Evolutionary conservation across 1,140 invertebrate species (phyloP), one percentile per base, ranked within the genome.

Genomic region (Heliconius eleuchia): DNA sequence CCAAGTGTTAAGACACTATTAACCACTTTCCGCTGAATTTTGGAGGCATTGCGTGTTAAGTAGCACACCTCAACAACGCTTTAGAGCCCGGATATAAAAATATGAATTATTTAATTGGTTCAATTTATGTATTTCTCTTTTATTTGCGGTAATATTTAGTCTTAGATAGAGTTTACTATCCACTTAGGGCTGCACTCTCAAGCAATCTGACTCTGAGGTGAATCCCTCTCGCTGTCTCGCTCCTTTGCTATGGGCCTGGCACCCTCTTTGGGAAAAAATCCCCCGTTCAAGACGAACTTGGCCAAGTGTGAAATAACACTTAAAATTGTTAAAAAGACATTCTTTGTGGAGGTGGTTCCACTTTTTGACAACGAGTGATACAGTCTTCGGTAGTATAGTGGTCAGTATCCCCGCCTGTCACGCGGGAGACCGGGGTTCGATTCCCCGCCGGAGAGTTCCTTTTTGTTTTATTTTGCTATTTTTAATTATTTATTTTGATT

Each of bases 161-260:
- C 96, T 97, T 97, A 96, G 96, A 97, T 97, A 96, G 96, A 97
- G 96, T 97, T 97, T 97, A 97, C 96, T 96, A 96, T 97, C 96
- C 95, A 92, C 96, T 97, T 97, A 95, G 96, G 95, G 96, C 96
- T 97, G 97, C 97, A 97, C 95, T 97, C 96, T 96, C 97, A 97
- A 97, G 95, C 96, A 97, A 97, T 77, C 79, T 81, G 81, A 85
- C 82, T 85, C 82, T 82, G 78, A 83, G 82, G 80, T 82, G 82
- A 80, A 80, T 82, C 76, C 82, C 84, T 82, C 82, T 82, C 82
- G 82, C 82, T 71, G 78, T 42, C 82, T 75, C 81, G 84, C 83
- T 76, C 83, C 81, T 81, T 78, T 50, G 77, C 71, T 95, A 97
- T 95, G 95, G 96, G 96, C 94, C 96, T 97, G 91, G 95, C 96